Evolutionary conservation across 1,140 invertebrate genomes (phyloP), one percentile per base, ranked within the genome.

Genomic region (Ceratina australensis): DNA sequence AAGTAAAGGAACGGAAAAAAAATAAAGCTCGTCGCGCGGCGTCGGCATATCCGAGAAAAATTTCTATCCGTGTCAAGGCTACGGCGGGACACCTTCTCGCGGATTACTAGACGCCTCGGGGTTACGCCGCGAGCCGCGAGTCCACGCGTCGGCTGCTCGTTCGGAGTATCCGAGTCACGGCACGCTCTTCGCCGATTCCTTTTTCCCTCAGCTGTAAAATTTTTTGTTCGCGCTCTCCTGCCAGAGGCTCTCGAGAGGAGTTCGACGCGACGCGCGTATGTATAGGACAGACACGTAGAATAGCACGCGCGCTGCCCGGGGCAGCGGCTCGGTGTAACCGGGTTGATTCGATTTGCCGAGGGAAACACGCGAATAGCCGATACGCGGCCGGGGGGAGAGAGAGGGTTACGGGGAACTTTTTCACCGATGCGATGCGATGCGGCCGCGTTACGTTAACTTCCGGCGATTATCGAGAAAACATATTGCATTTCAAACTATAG

Each of bases 1-100:
- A 33, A 42, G 10, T 8, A 42, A 42, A 42, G 5, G 33, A 42
- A 42, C 3, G 33, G n/a, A n/a, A n/a, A n/a, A n/a, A n/a, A n/a
- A n/a, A n/a, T n/a, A n/a, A n/a, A n/a, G 8, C 8, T 18, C 5
- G 22, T 26, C 2, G 56, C 50, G 12, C 26, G 15, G 15, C 24
- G 13, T 60, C 24, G 42, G 22, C 33, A 22, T 57, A 28, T 13
- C 63, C 49, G 69, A 67, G 72, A 84, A 77, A 83, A 73, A 83
- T 72, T 59, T 26, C 50, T 22, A 16, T 24, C 16, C 50, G 56
- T 24, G 65, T 68, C 66, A 59, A 56, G 18, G 26, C 57, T 42
- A 20, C 13, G 56, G 13, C 3, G 49, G 4, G 13, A 47, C 33
- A 42, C 57, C n/a, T 8, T 28, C 13, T 54, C 18, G 8, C 63